Evolutionary conservation across 37 sponge, comb jelly and placozoan genomes (phyloP).

Genomic region (Crambe crambe): DNA sequence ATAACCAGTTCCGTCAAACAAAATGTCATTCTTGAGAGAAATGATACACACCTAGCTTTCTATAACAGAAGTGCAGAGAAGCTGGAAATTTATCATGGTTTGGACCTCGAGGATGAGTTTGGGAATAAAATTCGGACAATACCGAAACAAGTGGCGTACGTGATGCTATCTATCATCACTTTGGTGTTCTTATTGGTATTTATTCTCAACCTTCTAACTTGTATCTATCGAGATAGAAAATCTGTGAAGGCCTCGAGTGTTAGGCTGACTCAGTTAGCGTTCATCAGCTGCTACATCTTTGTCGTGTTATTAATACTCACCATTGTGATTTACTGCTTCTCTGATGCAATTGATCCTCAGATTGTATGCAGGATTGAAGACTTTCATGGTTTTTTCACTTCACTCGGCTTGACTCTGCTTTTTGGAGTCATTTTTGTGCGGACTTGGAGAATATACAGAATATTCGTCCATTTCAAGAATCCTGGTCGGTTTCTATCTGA

Average conservation of each 20-base stretch:
- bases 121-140: background rate
- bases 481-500: conserved; percentile 22
- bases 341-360: background rate
- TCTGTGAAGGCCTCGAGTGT: conserved; percentile 32
- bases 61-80: background rate
- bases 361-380: background rate
- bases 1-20: conserved; percentile 9
- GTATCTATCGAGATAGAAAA: conserved; percentile 6
- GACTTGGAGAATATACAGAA: conserved; percentile 44
- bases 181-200: background rate
- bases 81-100: background rate
- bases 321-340: background rate
- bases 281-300: conserved; percentile 29
- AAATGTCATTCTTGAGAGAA: conserved; percentile 4
- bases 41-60: background rate
- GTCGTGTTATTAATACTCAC: background rate
- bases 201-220: conserved; percentile 2
- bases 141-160: background rate
- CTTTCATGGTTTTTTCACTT: background rate
- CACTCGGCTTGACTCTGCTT: conserved; percentile 4
- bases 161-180: background rate
- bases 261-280: conserved; percentile 12
- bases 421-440: conserved; percentile 4
- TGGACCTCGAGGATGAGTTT: conserved; percentile 1
- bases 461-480: conserved; percentile 32